phyloP scores from a whole-genome alignment of 2,888 invertebrate genomes.

The Pachycephus smyrnensis region DNA sequence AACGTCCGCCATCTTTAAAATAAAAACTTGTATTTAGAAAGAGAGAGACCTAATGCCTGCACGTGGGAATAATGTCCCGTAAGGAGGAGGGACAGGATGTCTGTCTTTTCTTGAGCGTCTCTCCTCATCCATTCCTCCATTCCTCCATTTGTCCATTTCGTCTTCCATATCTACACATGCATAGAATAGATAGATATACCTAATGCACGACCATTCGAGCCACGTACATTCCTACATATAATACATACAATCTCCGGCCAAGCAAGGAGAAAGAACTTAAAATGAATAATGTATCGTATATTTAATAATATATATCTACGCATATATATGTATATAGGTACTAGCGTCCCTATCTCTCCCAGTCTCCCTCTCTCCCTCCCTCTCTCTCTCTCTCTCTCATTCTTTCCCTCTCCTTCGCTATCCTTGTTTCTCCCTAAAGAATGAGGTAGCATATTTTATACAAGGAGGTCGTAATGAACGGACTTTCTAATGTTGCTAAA shows the following conservation, averaged over 20 bases:
- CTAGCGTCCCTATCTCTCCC: constrained; percentile 16
- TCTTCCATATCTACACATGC: background rate
- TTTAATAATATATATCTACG: constrained; percentile 61
- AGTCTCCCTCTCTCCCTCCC: constrained; percentile 17
- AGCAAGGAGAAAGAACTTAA: constrained; percentile 65
- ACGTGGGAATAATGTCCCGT: background rate
- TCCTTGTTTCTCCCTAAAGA: constrained; percentile 29
- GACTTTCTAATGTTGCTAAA: constrained; percentile 50
- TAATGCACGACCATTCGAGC: background rate
- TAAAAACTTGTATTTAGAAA: constrained; percentile 50
- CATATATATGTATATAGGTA: constrained; percentile 24
- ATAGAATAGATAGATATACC: constrained; percentile 7
- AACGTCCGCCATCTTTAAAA: constrained; percentile 63
- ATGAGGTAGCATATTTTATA: constrained; percentile 62
- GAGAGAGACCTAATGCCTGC: background rate
- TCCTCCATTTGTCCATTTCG: background rate
- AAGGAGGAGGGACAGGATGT: background rate
- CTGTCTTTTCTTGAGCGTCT: background rate
- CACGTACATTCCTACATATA: constrained; percentile 31
- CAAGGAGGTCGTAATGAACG: constrained; percentile 62
- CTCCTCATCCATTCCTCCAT: background rate
- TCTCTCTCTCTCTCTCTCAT: constrained; percentile 24
- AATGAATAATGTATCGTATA: constrained; percentile 68
- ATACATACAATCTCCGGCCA: constrained; percentile 56
- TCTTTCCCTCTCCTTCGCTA: constrained; percentile 19